Base-by-base conservation (phyloP, 1,140 invertebrate species). In the Globodera ellingtonae region DNA sequence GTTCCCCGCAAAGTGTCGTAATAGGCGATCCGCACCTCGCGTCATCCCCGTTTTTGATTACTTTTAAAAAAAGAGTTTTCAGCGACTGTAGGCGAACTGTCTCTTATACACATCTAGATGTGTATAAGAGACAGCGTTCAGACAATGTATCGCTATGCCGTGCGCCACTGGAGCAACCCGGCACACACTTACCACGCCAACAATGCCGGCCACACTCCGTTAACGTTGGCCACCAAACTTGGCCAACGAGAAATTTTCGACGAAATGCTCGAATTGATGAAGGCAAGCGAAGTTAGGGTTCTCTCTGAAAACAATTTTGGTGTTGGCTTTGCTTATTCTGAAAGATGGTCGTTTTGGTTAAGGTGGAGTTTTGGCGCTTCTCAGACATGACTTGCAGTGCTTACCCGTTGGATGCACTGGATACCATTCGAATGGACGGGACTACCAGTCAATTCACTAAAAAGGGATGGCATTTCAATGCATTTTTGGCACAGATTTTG, bases 361-460 rank as follows among this genome's bases (percentile, higher is more conserved):
- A 79, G 59, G 62, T 84, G 59, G 97, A 98, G 91, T 97, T 98
- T 90, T 99, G 97, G 97, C 91, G 96, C 66, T 99, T 98, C 90
- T 97, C 95, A 85, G 98, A 98, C 89, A 98, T 98, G 85, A 98
- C 95, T 21, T 99, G 97, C 90, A 98, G 95, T 15, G 95, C 94
- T 0, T 98, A 99, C 91, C 95, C 96, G 0, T 91, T 99, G 3
- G 96, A 95, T 90, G 95, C 95, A n/a, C 91, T 99, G 84, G 97
- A 99, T 90, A 98, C 96, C 0, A 92, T 99, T 78, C 91, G 95
- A 73, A 94, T 95, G 13, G 94, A 96, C 90, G 97, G 97, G 81
- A 92, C 94, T 87, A 97, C 95, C 83, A 98, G 96, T 97, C 92
- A 92, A 93, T 92, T 35, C 35, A 35, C 35, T 35, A 35, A 35